These are phyloP conservation scores for Umimayanthus kanabou DNA, from an alignment of 92 coral and sea anemone species.

Conservation along the genomic window DNA sequence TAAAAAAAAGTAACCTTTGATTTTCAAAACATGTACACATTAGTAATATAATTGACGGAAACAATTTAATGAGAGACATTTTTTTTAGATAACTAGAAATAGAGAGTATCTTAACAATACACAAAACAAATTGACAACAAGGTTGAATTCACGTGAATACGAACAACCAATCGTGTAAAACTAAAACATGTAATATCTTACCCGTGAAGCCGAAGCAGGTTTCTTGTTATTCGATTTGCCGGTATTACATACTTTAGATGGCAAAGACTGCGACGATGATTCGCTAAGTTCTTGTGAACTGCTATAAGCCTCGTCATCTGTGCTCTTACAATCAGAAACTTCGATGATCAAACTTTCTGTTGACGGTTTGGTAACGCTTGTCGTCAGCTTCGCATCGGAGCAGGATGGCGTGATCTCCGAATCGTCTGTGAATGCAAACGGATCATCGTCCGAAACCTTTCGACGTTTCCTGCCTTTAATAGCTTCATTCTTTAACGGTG, in stretches of 20 bases:
- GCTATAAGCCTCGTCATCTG: conserved; percentile 95
- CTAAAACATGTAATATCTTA: neutral
- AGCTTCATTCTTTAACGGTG: conserved; percentile 38
- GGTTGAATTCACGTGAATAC: neutral
- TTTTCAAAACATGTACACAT: too few species aligned
- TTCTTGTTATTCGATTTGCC: conserved; percentile 30
- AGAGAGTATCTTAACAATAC: neutral
- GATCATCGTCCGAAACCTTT: conserved; percentile 75
- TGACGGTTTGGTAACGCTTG: conserved; percentile 33
- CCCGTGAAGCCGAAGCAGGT: conserved; percentile 29
- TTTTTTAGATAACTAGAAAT: neutral
- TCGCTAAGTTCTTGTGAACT: conserved; percentile 89
- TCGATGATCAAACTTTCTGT: conserved; percentile 20
- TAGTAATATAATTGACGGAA: too few species aligned
- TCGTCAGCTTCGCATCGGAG: conserved; percentile 9
- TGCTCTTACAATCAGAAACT: conserved; percentile 72
- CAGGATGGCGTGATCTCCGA: conserved; percentile 52
- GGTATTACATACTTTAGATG: conserved; percentile 13
- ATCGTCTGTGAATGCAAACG: conserved; percentile 87
- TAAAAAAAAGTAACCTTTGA: neutral
- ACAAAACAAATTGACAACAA: neutral
- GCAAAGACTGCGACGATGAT: conserved; percentile 48
- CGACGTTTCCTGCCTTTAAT: conserved; percentile 51
- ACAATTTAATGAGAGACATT: neutral
- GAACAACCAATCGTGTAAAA: neutral